Base-by-base conservation (phyloP, 2,888 invertebrate species). In the Himalopsyche anomala region DNA sequence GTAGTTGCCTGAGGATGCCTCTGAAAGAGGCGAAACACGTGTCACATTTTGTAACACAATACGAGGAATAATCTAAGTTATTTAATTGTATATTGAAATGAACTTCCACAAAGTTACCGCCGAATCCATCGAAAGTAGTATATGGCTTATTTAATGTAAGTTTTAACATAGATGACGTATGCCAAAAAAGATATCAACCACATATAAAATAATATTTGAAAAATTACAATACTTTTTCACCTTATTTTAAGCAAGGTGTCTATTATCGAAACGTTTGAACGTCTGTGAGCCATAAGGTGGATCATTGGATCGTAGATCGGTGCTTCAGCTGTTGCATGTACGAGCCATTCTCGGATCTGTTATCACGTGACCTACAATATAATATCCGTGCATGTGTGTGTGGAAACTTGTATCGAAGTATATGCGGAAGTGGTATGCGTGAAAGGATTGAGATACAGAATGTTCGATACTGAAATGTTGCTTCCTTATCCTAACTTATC, bases 311-410 rank as follows among this genome's bases (percentile, higher is more conserved):
- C n/a, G 62, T 62, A 62, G 62, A 62, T 62, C 62, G 62, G 19
- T 62, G 62, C 62, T 62, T 62, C 62, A 62, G 62, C 62, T 62
- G 62, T 62, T 62, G 62, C 19, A 62, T 62, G 62, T 62, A 19
- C 19, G 62, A 62, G 62, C 28, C 62, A 28, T 62, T 62, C 62
- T 62, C 19, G 62, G 62, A 62, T 62, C 62, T 62, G 62, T 62
- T 62, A 62, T 62, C 62, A 62, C 62, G 62, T 62, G 62, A 62
- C 62, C 62, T 62, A 62, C 62, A 62, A 62, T 62, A 62, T 62
- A 62, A 62, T 11, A 62, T 19, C 62, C 28, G 4, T 62, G 62
- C 62, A 62, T 62, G 62, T 62, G 62, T 62, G 62, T 11, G 28
- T 62, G 62, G n/a, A 62, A 62, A 62, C 62, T 62, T 11, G 62